phyloP scores from a whole-genome alignment of 2,888 invertebrate species.

The Bedellia somnulentella region DNA sequence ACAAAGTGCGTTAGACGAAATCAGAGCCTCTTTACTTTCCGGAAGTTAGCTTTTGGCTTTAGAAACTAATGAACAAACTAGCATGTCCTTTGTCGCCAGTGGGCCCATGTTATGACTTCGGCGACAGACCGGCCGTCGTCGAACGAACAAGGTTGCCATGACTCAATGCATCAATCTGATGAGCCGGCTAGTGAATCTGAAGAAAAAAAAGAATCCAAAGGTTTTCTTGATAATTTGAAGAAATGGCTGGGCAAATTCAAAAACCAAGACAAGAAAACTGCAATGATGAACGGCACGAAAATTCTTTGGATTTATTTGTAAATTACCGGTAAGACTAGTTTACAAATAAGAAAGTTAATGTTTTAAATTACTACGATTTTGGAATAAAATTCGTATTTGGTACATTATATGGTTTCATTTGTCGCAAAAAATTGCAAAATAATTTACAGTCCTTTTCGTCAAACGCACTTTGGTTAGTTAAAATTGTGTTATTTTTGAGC shows the following conservation, averaged over 20 bases:
- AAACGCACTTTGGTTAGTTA: slow-evolving; percentile 28
- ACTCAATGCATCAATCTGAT: too few species aligned
- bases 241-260: slow-evolving; percentile 20
- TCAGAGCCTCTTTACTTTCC: slow-evolving; percentile 25
- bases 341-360: background rate
- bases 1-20: slow-evolving; percentile 57
- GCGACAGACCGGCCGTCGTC: slow-evolving; percentile 3
- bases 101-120: slow-evolving; percentile 18
- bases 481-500: background rate
- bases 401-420: too few species aligned
- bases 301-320: slow-evolving; percentile 1
- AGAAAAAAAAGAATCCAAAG: slow-evolving; percentile 15
- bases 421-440: too few species aligned
- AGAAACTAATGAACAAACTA: slow-evolving; percentile 54
- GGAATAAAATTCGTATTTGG: too few species aligned
- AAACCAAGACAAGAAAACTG: background rate
- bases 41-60: too few species aligned
- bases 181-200: slow-evolving; percentile 8
- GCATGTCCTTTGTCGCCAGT: slow-evolving; percentile 53
- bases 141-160: slow-evolving; percentile 9
- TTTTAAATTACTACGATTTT: too few species aligned
- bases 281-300: background rate
- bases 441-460: slow-evolving; percentile 23
- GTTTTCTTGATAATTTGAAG: slow-evolving; percentile 28
- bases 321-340: background rate